Evolutionary conservation across 2,797 vertebrate species (phyloP).

Genomic region (Cichlasoma orientale): DNA sequence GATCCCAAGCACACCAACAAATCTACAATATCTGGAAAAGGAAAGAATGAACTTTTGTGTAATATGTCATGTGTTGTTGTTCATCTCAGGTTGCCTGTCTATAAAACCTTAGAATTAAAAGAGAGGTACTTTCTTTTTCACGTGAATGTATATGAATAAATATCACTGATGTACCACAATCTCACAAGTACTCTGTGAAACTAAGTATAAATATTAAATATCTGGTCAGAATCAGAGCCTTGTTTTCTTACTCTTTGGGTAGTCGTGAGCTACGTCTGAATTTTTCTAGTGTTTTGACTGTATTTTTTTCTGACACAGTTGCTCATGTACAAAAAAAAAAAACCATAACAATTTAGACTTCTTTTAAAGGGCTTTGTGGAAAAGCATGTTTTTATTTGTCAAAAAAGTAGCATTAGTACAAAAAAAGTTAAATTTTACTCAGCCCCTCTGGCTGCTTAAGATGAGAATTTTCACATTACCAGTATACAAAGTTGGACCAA

Average conservation of each 20-base stretch:
- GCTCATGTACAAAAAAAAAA: not conserved
- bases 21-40: not conserved
- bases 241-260: too few relatives aligned
- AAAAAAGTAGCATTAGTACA: not conserved
- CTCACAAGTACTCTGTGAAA: not conserved
- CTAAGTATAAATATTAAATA: rapidly evolving
- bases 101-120: not conserved
- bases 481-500: not conserved
- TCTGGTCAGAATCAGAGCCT: not conserved
- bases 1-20: too few relatives aligned
- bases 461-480: not conserved
- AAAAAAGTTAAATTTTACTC: too few relatives aligned
- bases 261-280: not conserved
- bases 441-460: not conserved
- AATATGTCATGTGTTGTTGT: not conserved
- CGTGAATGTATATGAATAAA: not conserved
- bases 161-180: not conserved
- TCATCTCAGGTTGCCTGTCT: not conserved
- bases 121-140: too few relatives aligned
- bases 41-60: not conserved
- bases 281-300: not conserved
- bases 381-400: too few relatives aligned
- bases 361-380: too few relatives aligned
- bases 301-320: not conserved
- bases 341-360: too few relatives aligned